Evolutionary conservation across 2,888 invertebrate species (phyloP), one percentile per base, ranked within the genome.

Genomic region (Drosophila glabriapex): DNA sequence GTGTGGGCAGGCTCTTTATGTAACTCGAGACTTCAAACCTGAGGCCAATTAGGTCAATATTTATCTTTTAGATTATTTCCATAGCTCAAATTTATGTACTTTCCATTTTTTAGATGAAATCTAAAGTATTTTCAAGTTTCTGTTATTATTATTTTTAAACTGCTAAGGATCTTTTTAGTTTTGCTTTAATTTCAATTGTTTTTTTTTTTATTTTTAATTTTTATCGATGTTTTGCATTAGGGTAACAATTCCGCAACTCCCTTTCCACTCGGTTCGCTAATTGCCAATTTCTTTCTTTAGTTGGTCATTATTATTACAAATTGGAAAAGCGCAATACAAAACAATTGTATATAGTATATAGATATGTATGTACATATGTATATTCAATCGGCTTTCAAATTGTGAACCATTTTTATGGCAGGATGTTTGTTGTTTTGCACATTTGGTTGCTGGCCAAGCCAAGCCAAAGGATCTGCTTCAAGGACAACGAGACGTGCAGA

Each of bases 401-500:
- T 14, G 33, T 22, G 12, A 22, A n/a, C 43, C 62, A 74, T 56
- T 74, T 65, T n/a, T 29, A 28, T 31, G 52, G 16, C 58, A 16
- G n/a, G 16, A 35, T 62, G 31, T 58, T 68, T 71, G 55, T 62
- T 71, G 31, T 71, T 67, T 67, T 52, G 62, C 68, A 49, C 58
- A 58, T 79, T 72, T 69, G 65, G 58, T 60, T 46, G 59, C 49
- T 35, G 55, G 56, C 52, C 53, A 61, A 25, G 29, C 16, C n/a
- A 22, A 37, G n/a, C 19, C 52, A 56, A 41, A 46, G 52, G 22
- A 16, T n/a, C 41, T 50, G 25, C 28, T 25, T 19, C 49, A 56
- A 56, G 56, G 56, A 43, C 58, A 55, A n/a, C 5, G 49, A 37
- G 54, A 41, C 70, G 62, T 33, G 29, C 55, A 70, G 68, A 61